Conservation (phyloP, 2,797 vertebrate species). For the Chloroceryle inda region DNA sequence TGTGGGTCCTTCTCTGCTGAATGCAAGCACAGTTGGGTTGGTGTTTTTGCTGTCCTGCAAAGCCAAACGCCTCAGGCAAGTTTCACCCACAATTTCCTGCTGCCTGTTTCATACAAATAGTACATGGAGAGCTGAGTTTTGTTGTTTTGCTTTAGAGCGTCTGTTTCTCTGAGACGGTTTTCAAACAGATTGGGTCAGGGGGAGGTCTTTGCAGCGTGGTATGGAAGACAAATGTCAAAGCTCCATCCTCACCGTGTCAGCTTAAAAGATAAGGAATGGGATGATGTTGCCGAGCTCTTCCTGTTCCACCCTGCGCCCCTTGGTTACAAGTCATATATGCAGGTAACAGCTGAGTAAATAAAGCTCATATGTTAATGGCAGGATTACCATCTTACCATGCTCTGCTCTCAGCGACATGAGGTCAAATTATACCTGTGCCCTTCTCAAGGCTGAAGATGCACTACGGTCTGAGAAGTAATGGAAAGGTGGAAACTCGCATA, state of each 20-base stretch:
- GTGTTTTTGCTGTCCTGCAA: background rate
- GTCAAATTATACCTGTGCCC: background rate
- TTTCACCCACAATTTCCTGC: background rate
- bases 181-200: background rate
- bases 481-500: background rate
- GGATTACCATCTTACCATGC: background rate
- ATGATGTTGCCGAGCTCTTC: background rate
- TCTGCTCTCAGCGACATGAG: background rate
- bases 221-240: background rate
- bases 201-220: background rate
- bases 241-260: background rate
- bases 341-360: conserved; percentile 18
- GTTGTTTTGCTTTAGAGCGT: background rate
- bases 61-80: background rate
- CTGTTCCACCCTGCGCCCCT: background rate
- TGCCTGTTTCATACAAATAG: background rate
- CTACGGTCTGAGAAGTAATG: background rate
- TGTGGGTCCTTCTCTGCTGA: background rate
- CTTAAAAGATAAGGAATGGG: background rate
- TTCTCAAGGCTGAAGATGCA: background rate
- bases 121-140: background rate
- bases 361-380: conserved; percentile 1
- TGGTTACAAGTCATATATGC: background rate
- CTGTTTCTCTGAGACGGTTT: background rate
- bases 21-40: background rate